Evolutionary conservation across 1,140 invertebrate genomes (phyloP), one percentile per base, ranked within the genome.

Genomic region (Paraescarpia echinospica): DNA sequence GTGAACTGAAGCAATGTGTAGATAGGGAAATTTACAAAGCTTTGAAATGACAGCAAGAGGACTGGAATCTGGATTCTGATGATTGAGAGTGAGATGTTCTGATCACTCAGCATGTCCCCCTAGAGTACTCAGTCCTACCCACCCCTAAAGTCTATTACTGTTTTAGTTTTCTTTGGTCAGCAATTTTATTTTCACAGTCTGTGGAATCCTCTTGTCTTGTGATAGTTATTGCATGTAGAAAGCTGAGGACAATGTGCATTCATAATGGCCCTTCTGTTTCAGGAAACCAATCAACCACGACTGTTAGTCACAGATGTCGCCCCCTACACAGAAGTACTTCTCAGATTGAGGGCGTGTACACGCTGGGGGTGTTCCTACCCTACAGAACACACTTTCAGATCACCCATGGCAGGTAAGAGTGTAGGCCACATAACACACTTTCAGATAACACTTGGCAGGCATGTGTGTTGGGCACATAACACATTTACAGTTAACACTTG

Each of bases 281-380:
- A 92, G 92, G 89, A 88, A 9, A 95, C 95, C 0, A 91, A 93
- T 89, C 92, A 94, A 12, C 93, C 95, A 0, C 96, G 96, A 93
- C 96, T 96, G n/a, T 96, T 95, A 93, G 96, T 96, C 0, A 96
- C 96, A 94, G 94, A 95, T 33, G 96, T 98, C 91, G 94, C 97
- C 12, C 97, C 98, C 0, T 98, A 97, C 95, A 97, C 97, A 1
- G 95, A 96, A 14, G 94, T 98, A 12, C 97, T 97, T 59, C 96
- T 98, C 6, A 97, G 97, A 0, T 96, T 99, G 1, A 97, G 97
- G 91, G 97, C 98, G 0, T 97, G 97, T 93, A 98, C 98, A 0
- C 97, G 97, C 94, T 99, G 98, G 98, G 97, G 97, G 48, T 97
- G 97, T 12, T 97, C 98, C 0, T 95, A 96, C 14, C 96, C 97